phyloP scores from a whole-genome alignment of 2,797 vertebrate genomes.

The Tiaroga cobitis region DNA sequence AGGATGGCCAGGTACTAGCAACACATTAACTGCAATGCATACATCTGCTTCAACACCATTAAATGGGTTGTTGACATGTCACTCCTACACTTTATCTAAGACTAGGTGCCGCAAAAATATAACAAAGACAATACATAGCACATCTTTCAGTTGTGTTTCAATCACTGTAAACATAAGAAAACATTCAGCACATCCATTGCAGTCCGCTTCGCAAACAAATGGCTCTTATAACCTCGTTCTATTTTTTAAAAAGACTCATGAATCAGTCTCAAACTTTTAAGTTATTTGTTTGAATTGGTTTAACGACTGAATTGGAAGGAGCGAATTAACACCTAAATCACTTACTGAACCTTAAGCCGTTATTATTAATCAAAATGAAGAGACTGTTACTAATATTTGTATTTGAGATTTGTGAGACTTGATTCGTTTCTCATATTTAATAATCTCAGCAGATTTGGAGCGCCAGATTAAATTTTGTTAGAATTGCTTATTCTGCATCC shows the following conservation, averaged over 20 bases:
- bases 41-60: background rate
- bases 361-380: background rate
- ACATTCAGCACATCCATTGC: background rate
- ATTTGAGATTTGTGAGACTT: background rate
- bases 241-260: background rate
- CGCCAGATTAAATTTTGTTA: too few relatives aligned
- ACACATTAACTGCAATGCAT: background rate
- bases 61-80: background rate
- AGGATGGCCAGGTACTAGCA: constrained; percentile 86
- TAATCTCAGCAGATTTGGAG: background rate
- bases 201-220: background rate
- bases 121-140: background rate
- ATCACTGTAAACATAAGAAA: background rate
- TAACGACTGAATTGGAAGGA: background rate
- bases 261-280: background rate
- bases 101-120: background rate
- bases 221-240: background rate
- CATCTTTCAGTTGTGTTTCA: background rate
- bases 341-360: background rate
- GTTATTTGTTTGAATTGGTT: background rate
- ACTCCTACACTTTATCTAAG: background rate
- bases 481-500: background rate
- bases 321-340: background rate
- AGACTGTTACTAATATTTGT: background rate
- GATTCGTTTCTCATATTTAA: background rate